Base-by-base conservation (phyloP, 2,888 invertebrate genomes). In the Tineola bisselliella region DNA sequence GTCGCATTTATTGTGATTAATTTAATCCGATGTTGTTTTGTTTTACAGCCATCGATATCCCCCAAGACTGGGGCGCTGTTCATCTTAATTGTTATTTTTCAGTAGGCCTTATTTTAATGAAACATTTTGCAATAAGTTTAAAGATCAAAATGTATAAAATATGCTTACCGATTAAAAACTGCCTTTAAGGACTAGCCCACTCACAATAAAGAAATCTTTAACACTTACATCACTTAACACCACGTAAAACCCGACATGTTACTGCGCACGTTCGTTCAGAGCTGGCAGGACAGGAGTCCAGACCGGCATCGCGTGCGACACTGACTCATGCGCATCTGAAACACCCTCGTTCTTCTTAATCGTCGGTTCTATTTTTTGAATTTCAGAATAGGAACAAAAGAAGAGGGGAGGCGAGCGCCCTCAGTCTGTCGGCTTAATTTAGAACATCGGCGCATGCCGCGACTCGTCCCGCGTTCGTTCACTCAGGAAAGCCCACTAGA, bases 371-470 rank as follows among this genome's bases (percentile, higher is more conserved):
- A 82, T 78, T 77, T 79, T 84, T 84, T 77, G 84, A 84, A 78
- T 71, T 78, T 77, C 76, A 75, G 79, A 84, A 86, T 79, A 84
- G 80, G 81, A 87, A 86, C 84, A 86, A 87, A 86, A 84, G 83
- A 79, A 84, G 81, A 73, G 79, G 81, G 83, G 81, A 81, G 78
- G 69, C 79, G 76, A 74, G 79, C 81, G 83, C 84, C 84, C 83
- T 81, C 81, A 69, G 76, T 69, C 71, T 70, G 69, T 13, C 69
- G 67, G 66, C 63, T 66, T 72, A 70, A 77, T 80, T 74, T 81
- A 75, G 76, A 75, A 72, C 74, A 19, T 44, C 48, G 75, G 72
- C 79, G 72, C 79, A 75, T 73, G 78, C 76, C 72, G 71, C 72
- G 73, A 72, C 75, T 70, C 69, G 75, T 74, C 66, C 67, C 60